Evolutionary conservation across 2,113 vertebrate species (phyloP).

Genomic region (Ciconia boyciana): DNA sequence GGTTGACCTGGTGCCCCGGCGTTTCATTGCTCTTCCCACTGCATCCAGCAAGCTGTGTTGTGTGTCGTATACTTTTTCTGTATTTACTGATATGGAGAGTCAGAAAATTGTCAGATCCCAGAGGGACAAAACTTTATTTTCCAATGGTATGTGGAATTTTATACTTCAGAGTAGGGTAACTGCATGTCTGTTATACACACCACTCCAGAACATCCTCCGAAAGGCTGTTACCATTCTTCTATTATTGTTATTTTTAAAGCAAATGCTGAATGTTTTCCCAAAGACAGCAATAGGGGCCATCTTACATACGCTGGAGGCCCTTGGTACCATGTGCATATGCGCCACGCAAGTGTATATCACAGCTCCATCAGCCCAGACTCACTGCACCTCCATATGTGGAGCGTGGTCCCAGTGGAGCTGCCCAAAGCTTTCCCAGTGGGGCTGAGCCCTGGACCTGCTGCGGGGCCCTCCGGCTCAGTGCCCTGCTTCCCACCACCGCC

Average conservation of each 20-base stretch:
- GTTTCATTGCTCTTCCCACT: not conserved
- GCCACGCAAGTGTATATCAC: not conserved
- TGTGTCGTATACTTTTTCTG: not conserved
- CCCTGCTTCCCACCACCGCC: not conserved
- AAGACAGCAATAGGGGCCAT: not conserved
- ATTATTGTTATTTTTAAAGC: not conserved
- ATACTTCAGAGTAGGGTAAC: not conserved
- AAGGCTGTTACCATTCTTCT: not conserved
- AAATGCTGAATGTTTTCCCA: slow-evolving; percentile 44
- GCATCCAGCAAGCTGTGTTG: not conserved
- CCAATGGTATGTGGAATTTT: not conserved
- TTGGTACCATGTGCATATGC: not conserved
- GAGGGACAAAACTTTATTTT: not conserved
- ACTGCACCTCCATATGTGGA: not conserved
- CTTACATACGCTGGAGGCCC: not conserved
- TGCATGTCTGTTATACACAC: not conserved
- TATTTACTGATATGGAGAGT: not conserved
- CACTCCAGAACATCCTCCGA: not conserved
- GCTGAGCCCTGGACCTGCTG: not conserved
- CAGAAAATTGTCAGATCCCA: not conserved
- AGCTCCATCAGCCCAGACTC: not conserved
- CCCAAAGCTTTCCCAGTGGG: not conserved
- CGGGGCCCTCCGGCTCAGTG: not conserved
- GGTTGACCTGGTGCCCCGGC: not conserved
- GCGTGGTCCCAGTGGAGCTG: not conserved